These are phyloP conservation scores for Miltochrista miniata DNA, from an alignment of 2,888 invertebrate species.

Conservation along the genomic window DNA sequence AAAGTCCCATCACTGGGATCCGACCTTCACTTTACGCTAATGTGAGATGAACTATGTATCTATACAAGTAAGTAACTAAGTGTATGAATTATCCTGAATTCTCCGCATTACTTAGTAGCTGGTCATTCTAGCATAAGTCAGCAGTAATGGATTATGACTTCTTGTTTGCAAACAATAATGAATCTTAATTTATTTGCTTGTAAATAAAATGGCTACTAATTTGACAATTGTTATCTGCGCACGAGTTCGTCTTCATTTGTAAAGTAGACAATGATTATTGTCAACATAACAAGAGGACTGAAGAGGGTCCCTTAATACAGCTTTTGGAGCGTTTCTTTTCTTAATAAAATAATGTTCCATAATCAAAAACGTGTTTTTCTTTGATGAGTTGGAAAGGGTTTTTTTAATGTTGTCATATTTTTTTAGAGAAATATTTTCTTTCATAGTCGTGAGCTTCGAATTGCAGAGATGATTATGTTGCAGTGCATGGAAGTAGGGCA, in stretches of 20 bases:
- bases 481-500: too few relatives aligned
- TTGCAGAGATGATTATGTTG: too few relatives aligned
- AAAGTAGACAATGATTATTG: conserved; percentile 18
- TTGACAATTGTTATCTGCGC: conserved; percentile 35
- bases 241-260: conserved; percentile 11
- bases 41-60: too few relatives aligned
- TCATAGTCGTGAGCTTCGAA: too few relatives aligned
- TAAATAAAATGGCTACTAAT: conserved; percentile 46
- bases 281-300: neutral
- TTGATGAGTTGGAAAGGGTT: neutral
- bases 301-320: neutral
- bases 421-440: too few relatives aligned
- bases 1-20: too few relatives aligned
- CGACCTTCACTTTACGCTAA: too few relatives aligned
- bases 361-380: neutral
- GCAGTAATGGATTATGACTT: conserved; percentile 39
- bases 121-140: conserved; percentile 16
- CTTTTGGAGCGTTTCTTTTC: conserved; percentile 12
- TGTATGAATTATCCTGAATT: conserved; percentile 11
- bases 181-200: conserved; percentile 7
- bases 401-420: neutral
- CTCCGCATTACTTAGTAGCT: neutral
- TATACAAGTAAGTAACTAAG: neutral
- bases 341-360: neutral
- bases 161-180: conserved; percentile 32